These are phyloP conservation scores for Dolichomitus sp. DNA, from an alignment of 2,888 invertebrate species.

Conservation along the genomic window DNA sequence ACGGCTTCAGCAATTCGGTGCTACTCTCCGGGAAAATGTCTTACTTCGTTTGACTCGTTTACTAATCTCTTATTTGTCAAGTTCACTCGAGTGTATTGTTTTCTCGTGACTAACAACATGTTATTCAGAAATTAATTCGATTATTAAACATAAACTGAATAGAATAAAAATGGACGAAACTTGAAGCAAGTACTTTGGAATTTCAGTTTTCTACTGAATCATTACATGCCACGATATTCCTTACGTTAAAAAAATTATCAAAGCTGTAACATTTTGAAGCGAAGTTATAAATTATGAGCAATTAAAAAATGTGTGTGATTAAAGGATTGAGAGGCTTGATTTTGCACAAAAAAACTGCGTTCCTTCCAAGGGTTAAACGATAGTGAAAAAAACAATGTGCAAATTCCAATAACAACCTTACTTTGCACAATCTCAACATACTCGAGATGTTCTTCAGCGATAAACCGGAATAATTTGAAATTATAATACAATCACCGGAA, in stretches of 20 bases:
- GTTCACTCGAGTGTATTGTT: not conserved
- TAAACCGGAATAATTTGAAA: not conserved
- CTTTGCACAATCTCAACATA: not conserved
- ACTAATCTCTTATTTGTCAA: not conserved
- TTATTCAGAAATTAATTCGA: not conserved
- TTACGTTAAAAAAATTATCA: not conserved
- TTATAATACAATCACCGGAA: not conserved
- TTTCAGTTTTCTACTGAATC: too few species aligned
- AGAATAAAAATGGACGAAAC: not conserved
- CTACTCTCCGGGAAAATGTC: slow-evolving; percentile 24
- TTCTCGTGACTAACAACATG: not conserved
- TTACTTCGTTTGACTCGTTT: not conserved
- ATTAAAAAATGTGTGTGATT: too few species aligned
- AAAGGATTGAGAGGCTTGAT: too few species aligned
- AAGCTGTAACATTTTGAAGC: not conserved
- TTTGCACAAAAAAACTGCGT: too few species aligned
- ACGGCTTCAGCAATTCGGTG: slow-evolving; percentile 25
- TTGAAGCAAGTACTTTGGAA: not conserved
- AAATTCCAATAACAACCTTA: not conserved
- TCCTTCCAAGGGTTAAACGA: not conserved
- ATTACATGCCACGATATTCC: too few species aligned
- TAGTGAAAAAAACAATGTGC: not conserved
- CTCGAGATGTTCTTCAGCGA: not conserved
- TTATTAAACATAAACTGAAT: not conserved
- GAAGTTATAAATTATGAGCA: too few species aligned